Evolutionary conservation across 1,140 invertebrate species (phyloP).

Genomic region (Rhopalosiphum maidis): DNA sequence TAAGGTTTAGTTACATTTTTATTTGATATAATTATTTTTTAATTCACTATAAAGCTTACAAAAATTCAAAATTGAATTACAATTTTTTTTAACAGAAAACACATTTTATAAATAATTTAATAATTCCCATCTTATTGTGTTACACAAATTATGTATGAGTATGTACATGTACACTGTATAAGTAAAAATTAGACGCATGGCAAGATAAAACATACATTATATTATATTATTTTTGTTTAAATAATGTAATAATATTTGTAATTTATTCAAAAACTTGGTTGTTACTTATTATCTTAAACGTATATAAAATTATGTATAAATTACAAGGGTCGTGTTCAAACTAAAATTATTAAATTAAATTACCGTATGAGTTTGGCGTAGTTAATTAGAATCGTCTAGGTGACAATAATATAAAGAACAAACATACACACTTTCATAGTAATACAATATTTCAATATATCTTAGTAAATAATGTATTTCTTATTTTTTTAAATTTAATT

Average conservation of each 20-base stretch:
- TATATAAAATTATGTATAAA: neutral
- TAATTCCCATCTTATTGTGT: neutral
- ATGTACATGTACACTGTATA: neutral
- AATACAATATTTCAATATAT: neutral
- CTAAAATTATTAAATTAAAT: neutral
- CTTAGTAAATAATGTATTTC: neutral
- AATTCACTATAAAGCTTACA: neutral
- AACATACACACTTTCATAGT: neutral
- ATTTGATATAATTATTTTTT: neutral
- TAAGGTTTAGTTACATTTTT: neutral
- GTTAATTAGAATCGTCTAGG: neutral
- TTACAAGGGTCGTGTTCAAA: neutral
- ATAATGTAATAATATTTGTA: neutral
- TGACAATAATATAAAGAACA: neutral
- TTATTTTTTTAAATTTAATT: neutral
- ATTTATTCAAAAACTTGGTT: neutral
- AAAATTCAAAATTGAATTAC: neutral
- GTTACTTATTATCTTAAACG: neutral
- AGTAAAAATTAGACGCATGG: neutral
- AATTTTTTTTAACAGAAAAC: neutral
- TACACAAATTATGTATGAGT: too few relatives aligned
- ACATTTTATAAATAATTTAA: neutral
- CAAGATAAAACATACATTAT: neutral
- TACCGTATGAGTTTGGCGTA: too few relatives aligned
- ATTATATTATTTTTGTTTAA: neutral